A percentile compares a stretch with the other conserved stretches of the same genome.
Conservation (phyloP, 2,888 invertebrate genomes). For the Colletes collaris region DNA sequence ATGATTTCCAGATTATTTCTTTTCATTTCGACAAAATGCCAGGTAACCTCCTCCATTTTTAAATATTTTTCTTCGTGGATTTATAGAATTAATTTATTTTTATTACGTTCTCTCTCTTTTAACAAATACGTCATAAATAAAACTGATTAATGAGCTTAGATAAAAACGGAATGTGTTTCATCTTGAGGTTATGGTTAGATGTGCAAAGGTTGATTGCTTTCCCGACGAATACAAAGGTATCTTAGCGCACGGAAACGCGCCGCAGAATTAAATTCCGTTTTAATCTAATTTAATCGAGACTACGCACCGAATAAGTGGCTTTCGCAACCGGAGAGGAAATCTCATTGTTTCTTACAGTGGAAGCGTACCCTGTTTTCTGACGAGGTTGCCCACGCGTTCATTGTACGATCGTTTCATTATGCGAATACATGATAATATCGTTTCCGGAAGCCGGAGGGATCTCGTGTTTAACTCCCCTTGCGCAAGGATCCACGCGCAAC, state of each 20-base stretch:
- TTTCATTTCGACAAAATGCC: too few species aligned
- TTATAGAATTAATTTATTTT: too few species aligned
- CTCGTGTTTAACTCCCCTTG: slow-evolving; percentile 8
- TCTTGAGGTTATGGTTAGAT: too few species aligned
- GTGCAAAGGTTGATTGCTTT: too few species aligned
- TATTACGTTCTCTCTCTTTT: too few species aligned
- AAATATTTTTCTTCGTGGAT: too few species aligned
- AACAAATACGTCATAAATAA: too few species aligned
- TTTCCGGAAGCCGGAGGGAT: slow-evolving; percentile 59
- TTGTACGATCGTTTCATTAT: slow-evolving; percentile 53
- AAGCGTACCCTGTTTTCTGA: slow-evolving; percentile 55
- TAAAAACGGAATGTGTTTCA: too few species aligned
- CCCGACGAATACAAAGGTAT: too few species aligned
- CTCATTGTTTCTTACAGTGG: slow-evolving; percentile 51
- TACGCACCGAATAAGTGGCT: slow-evolving; percentile 31
- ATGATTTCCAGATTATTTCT: too few species aligned
- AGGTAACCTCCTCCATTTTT: too few species aligned
- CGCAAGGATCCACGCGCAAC: slow-evolving; percentile 2
- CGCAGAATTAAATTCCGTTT: not conserved
- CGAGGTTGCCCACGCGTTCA: slow-evolving; percentile 59
- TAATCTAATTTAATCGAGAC: slow-evolving; percentile 34
- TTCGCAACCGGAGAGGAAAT: slow-evolving; percentile 45
- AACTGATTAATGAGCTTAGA: too few species aligned
- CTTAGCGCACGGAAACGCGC: not conserved
- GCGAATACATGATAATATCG: slow-evolving; percentile 58